Evolutionary conservation across 1,140 invertebrate species (phyloP).

Genomic region (Brachionus rubens): DNA sequence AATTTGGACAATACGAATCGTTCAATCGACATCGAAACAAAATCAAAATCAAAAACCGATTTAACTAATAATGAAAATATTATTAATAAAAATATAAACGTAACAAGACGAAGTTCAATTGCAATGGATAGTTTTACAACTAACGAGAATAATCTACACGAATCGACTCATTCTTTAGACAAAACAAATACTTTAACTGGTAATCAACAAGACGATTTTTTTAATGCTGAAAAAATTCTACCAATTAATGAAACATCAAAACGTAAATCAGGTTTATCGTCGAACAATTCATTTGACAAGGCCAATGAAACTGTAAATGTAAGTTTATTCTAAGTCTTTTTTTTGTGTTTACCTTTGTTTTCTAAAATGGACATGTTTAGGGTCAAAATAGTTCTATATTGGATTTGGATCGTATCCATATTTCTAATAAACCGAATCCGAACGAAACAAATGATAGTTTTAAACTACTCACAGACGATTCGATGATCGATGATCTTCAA

Average conservation of each 20-base stretch:
- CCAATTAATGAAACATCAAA: background rate
- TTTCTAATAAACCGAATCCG: background rate
- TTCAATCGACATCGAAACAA: background rate
- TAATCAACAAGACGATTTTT: background rate
- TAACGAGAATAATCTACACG: too few relatives aligned
- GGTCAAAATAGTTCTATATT: constrained; percentile 26
- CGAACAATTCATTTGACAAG: constrained; percentile 4
- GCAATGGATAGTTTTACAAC: background rate
- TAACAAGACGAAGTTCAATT: constrained; percentile 30
- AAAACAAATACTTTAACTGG: background rate
- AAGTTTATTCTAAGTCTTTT: too few relatives aligned
- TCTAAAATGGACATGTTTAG: background rate
- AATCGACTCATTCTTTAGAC: background rate
- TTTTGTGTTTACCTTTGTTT: too few relatives aligned
- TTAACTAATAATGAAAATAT: constrained; percentile 1
- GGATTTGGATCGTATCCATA: background rate
- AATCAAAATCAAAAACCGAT: background rate
- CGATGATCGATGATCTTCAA: constrained; percentile 6
- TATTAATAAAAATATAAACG: constrained; percentile 20
- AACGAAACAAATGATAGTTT: constrained; percentile 10
- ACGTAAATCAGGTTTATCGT: background rate
- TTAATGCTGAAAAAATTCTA: background rate
- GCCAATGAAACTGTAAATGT: constrained; percentile 3
- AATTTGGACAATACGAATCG: background rate
- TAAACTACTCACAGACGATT: background rate